Evolutionary conservation across 2,797 vertebrate genomes (phyloP), one percentile per base, ranked within the genome.

Genomic region (Cercopithecus diana): DNA sequence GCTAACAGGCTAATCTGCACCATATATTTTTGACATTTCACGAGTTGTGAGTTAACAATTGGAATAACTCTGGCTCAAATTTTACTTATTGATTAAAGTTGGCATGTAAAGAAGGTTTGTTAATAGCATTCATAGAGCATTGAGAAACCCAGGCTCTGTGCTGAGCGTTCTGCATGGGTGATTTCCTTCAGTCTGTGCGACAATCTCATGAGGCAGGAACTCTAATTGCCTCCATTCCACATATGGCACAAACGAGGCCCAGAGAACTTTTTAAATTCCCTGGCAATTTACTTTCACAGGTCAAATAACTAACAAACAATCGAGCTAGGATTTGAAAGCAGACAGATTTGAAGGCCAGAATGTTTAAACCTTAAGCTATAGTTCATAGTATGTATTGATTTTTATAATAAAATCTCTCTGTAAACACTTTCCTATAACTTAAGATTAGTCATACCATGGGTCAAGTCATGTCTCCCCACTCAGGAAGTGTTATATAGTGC

Each of bases 101-200:
- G 87, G n/a, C 14, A 15, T 91, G 92, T 57, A 79, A 81, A 72
- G 43, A 92, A 57, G 28, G 36, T 24, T 20, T 1, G 64, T 9
- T 67, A 67, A 19, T n/a, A 4, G n/a, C 7, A 41, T 45, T 88
- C 33, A n/a, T 6, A 39, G 30, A 48, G 52, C 36, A 28, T 41
- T 24, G 15, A 43, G 0, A 15, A 33, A 64, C 6, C 11, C 1
- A 1, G 52, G 26, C 30, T 20, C 11, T 67, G 22, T 6, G 61
- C 30, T 50, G 1, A 58, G 19, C 0, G 0, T 20, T 48, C 48
- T 20, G 7, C 9, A 4, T 0, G 1, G 17, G 33, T 13, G 12
- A 1, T 39, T n/a, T 67, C 82, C 45, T 48, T 75, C 39, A 28
- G 52, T 50, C 52, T 55, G 24, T 20, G 39, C 15, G 30, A 11